Evolutionary conservation across 1,140 invertebrate genomes (phyloP).

Genomic region (Dreissena polymorpha): DNA sequence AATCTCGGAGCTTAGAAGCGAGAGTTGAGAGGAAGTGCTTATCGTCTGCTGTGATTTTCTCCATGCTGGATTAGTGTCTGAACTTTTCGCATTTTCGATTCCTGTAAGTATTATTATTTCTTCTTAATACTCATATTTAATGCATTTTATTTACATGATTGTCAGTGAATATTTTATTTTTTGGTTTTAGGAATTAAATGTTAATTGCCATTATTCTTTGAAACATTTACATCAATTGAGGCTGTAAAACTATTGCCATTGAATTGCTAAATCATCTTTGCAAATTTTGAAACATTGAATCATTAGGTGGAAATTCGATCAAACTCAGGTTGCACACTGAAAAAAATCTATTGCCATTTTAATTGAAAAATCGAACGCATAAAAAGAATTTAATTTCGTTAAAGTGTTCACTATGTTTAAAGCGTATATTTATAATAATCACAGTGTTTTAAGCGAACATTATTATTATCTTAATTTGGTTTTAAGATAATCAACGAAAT

Average conservation of each 20-base stretch:
- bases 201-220: neutral
- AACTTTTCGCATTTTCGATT: conserved; percentile 50
- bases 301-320: no score
- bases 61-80: conserved; percentile 52
- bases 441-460: no score
- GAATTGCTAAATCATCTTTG: neutral
- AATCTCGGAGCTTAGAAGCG: conserved; percentile 27
- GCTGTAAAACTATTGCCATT: neutral
- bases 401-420: no score
- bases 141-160: neutral
- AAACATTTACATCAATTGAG: neutral
- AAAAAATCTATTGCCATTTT: no score
- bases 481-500: no score
- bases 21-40: conserved; percentile 26
- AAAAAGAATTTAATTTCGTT: no score
- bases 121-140: neutral
- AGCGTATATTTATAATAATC: no score
- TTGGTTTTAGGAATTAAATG: neutral
- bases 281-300: neutral
- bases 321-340: no score
- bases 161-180: neutral
- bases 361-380: no score
- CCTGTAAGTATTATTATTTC: conserved; percentile 27
- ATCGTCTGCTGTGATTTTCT: conserved; percentile 48
- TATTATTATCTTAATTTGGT: no score